Evolutionary conservation across 2,888 invertebrate genomes (phyloP).

Genomic region (Sicus ferrugineus): DNA sequence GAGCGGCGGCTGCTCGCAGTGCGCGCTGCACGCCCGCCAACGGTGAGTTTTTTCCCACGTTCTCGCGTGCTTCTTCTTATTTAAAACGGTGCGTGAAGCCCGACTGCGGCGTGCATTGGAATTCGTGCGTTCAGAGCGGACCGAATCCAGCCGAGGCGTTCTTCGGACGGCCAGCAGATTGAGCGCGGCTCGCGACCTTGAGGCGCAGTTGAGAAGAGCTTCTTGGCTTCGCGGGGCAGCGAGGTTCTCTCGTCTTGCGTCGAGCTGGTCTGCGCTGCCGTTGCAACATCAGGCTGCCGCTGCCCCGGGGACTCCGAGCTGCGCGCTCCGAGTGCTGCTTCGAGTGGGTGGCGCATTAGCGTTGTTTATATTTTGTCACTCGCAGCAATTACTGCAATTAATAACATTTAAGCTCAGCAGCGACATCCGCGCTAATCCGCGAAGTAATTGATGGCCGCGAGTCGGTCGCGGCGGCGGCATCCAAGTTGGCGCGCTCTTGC

Average conservation of each 20-base stretch:
- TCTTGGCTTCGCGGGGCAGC: too few species aligned
- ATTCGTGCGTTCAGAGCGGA: background rate
- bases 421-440: slow-evolving; percentile 15
- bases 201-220: too few species aligned
- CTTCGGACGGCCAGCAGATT: too few species aligned
- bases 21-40: background rate
- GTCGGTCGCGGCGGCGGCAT: too few species aligned
- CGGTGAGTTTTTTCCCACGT: slow-evolving; percentile 22
- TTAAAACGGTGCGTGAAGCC: too few species aligned
- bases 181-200: too few species aligned
- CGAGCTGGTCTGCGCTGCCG: background rate
- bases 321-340: background rate
- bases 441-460: slow-evolving; percentile 13
- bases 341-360: slow-evolving; percentile 6
- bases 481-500: background rate
- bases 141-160: too few species aligned
- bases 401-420: slow-evolving; percentile 41
- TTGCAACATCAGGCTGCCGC: too few species aligned
- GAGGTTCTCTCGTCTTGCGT: background rate
- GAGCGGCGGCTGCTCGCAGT: slow-evolving; percentile 8
- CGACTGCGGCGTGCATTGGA: too few species aligned
- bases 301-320: background rate
- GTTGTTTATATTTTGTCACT: slow-evolving; percentile 41
- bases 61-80: slow-evolving; percentile 1
- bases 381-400: slow-evolving; percentile 44